These are phyloP conservation scores for Uromys caudimaculatus DNA, from an alignment of 2,797 vertebrate genomes.

Conservation along the genomic window DNA sequence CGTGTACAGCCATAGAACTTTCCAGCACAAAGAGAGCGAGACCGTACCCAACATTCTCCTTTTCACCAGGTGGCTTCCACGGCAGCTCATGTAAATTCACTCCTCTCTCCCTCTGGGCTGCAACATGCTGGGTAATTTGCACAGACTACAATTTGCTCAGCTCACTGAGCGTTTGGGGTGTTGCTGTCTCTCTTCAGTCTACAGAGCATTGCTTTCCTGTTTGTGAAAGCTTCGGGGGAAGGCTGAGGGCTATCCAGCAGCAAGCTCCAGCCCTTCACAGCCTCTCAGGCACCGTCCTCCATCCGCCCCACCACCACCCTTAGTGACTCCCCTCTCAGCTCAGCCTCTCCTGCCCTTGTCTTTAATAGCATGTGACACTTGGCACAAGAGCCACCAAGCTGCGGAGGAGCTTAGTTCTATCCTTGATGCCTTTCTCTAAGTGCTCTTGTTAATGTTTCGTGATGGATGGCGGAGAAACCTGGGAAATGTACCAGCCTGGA, in stretches of 20 bases:
- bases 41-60: background rate
- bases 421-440: constrained; percentile 70
- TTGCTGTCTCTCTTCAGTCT: constrained; percentile 25
- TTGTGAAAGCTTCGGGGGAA: background rate
- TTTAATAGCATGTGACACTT: constrained; percentile 77
- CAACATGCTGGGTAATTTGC: background rate
- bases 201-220: background rate
- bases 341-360: constrained; percentile 31
- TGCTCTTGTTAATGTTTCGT: constrained; percentile 77
- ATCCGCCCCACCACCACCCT: rapidly evolving
- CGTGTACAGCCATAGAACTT: background rate
- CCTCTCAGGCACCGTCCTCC: background rate
- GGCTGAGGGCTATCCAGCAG: background rate
- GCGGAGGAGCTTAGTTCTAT: background rate
- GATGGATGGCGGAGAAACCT: constrained; percentile 69
- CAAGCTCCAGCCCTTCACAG: background rate
- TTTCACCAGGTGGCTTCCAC: constrained; percentile 56
- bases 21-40: constrained; percentile 26
- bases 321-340: background rate
- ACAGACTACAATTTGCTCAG: constrained; percentile 48
- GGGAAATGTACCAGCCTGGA: constrained; percentile 74
- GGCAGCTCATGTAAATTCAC: constrained; percentile 33
- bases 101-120: constrained; percentile 46
- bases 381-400: constrained; percentile 55
- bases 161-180: background rate